Percentiles rank a stretch among this genome's conserved stretches.
Evolutionary conservation across 2,797 vertebrate species (phyloP).

Genomic region (Streptopelia turtur): DNA sequence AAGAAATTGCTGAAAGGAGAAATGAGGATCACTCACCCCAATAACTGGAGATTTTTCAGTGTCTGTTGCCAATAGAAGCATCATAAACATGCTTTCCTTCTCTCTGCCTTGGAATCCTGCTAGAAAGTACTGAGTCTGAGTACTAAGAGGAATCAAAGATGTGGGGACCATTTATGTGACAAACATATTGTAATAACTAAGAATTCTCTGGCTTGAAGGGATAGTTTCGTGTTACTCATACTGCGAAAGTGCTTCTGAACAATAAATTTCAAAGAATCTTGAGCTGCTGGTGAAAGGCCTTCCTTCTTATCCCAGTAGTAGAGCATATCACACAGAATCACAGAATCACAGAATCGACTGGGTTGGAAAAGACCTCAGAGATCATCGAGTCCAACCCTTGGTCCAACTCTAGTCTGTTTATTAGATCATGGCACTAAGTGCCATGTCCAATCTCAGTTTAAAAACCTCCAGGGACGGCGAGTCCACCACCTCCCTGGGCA

Average conservation of each 20-base stretch:
- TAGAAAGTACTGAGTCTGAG: neutral
- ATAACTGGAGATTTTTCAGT: neutral
- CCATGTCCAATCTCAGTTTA: too few species aligned
- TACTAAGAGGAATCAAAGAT: neutral
- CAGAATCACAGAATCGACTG: too few species aligned
- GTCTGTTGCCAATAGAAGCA: neutral
- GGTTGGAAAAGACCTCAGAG: too few species aligned
- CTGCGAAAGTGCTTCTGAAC: neutral
- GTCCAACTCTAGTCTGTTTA: too few species aligned
- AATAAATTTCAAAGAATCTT: neutral
- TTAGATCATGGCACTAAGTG: too few species aligned
- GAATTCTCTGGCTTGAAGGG: neutral
- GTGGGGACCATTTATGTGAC: neutral
- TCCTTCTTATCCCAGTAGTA: neutral
- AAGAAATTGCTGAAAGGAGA: neutral
- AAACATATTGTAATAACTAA: neutral
- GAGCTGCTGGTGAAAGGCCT: neutral
- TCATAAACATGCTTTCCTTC: neutral
- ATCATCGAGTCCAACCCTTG: too few species aligned
- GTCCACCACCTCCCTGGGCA: too few species aligned
- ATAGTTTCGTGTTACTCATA: neutral
- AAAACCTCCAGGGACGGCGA: too few species aligned
- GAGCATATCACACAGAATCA: too few species aligned
- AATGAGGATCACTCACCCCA: neutral
- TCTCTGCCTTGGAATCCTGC: neutral